A percentile compares a stretch with the other conserved stretches of the same genome.
Conservation (phyloP, 2,113 vertebrate species). For the Psammodynastes pulverulentus region DNA sequence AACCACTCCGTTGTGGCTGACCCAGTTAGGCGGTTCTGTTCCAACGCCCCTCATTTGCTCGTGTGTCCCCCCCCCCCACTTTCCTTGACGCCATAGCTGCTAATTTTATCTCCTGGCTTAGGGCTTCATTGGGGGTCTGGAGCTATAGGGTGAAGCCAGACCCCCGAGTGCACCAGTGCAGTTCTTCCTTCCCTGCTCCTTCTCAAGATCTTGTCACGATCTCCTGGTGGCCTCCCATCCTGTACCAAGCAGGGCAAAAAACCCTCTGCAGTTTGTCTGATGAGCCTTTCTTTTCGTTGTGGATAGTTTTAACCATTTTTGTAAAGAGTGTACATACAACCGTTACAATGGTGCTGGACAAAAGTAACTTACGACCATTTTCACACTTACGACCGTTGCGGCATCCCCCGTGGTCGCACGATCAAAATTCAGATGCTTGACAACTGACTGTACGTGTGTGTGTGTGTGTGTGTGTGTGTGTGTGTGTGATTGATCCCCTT, state of each 20-base stretch:
- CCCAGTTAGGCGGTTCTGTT: neutral
- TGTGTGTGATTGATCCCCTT: neutral
- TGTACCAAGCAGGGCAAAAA: neutral
- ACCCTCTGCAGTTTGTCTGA: neutral
- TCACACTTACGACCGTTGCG: neutral
- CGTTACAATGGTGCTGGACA: neutral
- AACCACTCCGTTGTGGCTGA: neutral
- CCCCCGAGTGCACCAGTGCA: neutral
- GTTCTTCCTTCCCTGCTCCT: neutral
- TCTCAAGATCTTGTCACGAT: neutral
- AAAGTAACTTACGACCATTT: neutral
- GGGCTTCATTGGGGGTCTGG: neutral
- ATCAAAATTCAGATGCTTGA: neutral
- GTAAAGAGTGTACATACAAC: neutral
- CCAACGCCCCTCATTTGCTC: neutral
- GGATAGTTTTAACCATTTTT: neutral
- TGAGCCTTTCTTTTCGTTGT: neutral
- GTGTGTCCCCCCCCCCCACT: neutral
- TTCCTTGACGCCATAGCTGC: neutral
- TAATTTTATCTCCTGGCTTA: neutral
- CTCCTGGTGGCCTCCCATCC: neutral
- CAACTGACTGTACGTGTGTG: too few relatives aligned
- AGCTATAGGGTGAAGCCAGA: neutral
- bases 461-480: too few relatives aligned
- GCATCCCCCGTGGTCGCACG: too few relatives aligned